Base-by-base conservation (phyloP, 2,888 invertebrate genomes). In the Scotopteryx bipunctaria region DNA sequence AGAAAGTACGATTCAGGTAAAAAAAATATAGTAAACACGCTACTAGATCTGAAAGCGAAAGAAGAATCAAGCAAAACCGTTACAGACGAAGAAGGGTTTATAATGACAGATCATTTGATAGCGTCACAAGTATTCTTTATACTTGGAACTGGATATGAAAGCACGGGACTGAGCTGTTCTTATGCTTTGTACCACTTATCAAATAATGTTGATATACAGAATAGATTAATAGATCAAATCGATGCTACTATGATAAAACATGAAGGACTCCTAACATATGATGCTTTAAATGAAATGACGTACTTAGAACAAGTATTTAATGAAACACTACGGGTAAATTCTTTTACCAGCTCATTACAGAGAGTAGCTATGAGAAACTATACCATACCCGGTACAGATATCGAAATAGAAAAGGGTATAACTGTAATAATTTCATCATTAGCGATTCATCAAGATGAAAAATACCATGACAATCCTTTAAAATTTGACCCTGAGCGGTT, bases 401-500 rank as follows among this genome's bases (percentile, higher is more conserved):
- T 76, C 0, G 57, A 52, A 1, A 61, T 83, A 4, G 67, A 78
- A 11, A 75, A 78, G 40, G 79, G 73, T 1, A 57, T 63, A 2
- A 60, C 58, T 9, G 62, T 83, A 9, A 19, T 71, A 0, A 61
- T 85, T 15, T 73, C 82, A 2, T 61, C 71, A 9, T 47, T 60
- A 11, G 78, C 72, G 4, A 67, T 86, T 40, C 86, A 86, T 54
- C 69, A 72, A 14, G 83, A 86, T 59, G 71, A 73, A 1, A 61
- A 70, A 25, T 73, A 81, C 52, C 87, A 76, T 57, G 75, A 78
- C 2, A 66, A 87, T 35, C 86, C 88, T 8, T 64, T 71, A 13
- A 71, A 69, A 47, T 89, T 85, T 59, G 76, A 84, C 55, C 89
- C 89, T 1, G 83, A 86, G 33, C 66, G 86, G 41, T 89, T 87